These are phyloP conservation scores for Brenthis hecate DNA, from an alignment of 2,888 invertebrate species.

Conservation along the genomic window DNA sequence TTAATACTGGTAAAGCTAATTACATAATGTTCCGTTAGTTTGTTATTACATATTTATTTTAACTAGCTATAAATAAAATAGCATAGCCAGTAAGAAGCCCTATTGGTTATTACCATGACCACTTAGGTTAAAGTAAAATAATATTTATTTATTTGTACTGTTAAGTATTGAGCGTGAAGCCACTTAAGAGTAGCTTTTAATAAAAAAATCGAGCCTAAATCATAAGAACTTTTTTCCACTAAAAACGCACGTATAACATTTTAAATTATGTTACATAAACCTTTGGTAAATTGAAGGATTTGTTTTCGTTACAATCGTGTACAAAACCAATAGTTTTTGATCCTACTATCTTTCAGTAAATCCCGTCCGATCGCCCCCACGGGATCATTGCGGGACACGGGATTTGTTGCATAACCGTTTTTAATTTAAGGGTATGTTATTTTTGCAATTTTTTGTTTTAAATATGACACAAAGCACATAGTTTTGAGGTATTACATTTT, in stretches of 20 bases:
- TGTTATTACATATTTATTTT: too few species aligned
- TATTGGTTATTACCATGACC: too few species aligned
- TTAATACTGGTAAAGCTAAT: too few species aligned
- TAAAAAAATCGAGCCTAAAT: neutral
- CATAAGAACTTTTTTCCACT: neutral
- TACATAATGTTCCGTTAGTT: too few species aligned
- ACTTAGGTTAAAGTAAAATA: too few species aligned
- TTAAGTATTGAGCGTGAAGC: too few species aligned
- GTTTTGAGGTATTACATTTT: neutral
- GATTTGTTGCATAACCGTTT: slow-evolving; percentile 26
- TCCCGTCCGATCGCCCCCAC: slow-evolving; percentile 26
- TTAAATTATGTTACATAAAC: slow-evolving; percentile 18
- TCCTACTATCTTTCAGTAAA: slow-evolving; percentile 24
- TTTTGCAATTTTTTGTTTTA: neutral
- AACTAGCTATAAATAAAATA: too few species aligned
- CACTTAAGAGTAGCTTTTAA: too few species aligned
- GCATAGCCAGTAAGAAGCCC: too few species aligned
- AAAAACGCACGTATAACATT: slow-evolving; percentile 1
- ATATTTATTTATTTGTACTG: too few species aligned
- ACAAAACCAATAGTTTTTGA: slow-evolving; percentile 29
- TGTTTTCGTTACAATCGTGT: slow-evolving; percentile 15
- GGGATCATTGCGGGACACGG: slow-evolving; percentile 37
- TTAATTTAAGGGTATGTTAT: slow-evolving; percentile 14
- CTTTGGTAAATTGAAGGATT: slow-evolving; percentile 35
- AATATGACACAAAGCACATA: neutral